These are phyloP conservation scores for Drepana arcuata DNA, from an alignment of 1,140 invertebrate genomes.

Conservation along the genomic window DNA sequence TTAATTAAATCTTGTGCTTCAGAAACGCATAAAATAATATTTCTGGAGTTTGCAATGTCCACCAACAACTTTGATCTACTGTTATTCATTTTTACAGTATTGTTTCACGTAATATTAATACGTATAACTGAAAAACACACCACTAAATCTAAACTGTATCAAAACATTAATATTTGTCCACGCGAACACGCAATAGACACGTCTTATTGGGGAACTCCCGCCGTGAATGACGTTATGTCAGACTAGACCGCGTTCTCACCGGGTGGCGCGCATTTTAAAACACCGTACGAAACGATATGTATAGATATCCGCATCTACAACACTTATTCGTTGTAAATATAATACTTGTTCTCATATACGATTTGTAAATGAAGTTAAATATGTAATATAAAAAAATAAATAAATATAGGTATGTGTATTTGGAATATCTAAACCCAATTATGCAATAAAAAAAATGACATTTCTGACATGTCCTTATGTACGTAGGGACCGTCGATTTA, in stretches of 20 bases:
- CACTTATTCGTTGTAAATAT: conserved; percentile 9
- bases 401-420: conserved; percentile 5
- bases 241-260: conserved; percentile 9
- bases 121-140: conserved; percentile 4
- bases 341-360: conserved; percentile 12
- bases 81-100: conserved; percentile 10
- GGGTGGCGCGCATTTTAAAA: conserved; percentile 13
- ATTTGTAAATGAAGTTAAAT: conserved; percentile 10
- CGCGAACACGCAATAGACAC: conserved; percentile 3
- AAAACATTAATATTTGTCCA: conserved; percentile 9
- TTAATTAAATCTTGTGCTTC: too few relatives aligned
- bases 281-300: conserved; percentile 8
- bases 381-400: conserved; percentile 9
- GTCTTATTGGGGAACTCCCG: conserved; percentile 1
- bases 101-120: conserved; percentile 1
- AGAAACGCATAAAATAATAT: conserved; percentile 9
- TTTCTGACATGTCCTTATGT: too few relatives aligned
- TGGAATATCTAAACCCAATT: conserved; percentile 5
- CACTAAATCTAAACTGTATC: conserved; percentile 3
- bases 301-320: conserved; percentile 12
- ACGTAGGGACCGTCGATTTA: too few relatives aligned
- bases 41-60: conserved; percentile 9
- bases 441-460: conserved; percentile 1
- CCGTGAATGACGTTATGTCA: conserved; percentile 12
- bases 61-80: conserved; percentile 10